These are phyloP conservation scores for Phylloscopus whistleri DNA, from an alignment of 2,113 vertebrate species.

Conservation along the genomic window DNA sequence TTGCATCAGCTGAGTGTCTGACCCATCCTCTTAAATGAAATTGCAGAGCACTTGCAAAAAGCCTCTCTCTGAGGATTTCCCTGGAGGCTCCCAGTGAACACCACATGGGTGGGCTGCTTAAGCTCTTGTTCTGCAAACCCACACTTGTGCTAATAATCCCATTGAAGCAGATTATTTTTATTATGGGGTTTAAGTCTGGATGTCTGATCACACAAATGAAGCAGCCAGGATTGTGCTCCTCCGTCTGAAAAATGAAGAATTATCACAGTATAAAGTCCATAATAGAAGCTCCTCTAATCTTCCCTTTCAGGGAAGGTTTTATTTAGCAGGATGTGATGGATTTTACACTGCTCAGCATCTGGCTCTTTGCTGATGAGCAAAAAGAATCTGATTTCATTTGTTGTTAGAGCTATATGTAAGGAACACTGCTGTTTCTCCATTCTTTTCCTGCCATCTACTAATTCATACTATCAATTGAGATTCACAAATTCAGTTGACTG, in stretches of 20 bases:
- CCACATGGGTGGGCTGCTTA: not conserved
- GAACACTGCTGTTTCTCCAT: not conserved
- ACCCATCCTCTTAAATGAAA: not conserved
- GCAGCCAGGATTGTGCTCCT: not conserved
- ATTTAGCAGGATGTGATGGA: not conserved
- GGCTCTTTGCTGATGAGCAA: not conserved
- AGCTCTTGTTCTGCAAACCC: not conserved
- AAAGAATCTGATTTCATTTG: not conserved
- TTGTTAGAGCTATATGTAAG: not conserved
- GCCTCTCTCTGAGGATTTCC: not conserved
- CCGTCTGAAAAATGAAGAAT: not conserved
- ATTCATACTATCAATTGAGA: not conserved
- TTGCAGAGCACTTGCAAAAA: not conserved
- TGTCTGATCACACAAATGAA: not conserved
- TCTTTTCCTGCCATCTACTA: not conserved
- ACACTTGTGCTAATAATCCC: not conserved
- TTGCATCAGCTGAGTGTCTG: not conserved
- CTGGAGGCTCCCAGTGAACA: not conserved
- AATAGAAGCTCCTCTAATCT: not conserved
- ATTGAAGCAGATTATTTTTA: not conserved
- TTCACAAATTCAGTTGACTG: not conserved
- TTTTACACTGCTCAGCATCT: not conserved
- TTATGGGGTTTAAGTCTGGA: not conserved
- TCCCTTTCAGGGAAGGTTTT: not conserved
- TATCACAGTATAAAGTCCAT: not conserved